These are phyloP conservation scores for Busseola fusca DNA, from an alignment of 2,888 invertebrate genomes.

Conservation along the genomic window DNA sequence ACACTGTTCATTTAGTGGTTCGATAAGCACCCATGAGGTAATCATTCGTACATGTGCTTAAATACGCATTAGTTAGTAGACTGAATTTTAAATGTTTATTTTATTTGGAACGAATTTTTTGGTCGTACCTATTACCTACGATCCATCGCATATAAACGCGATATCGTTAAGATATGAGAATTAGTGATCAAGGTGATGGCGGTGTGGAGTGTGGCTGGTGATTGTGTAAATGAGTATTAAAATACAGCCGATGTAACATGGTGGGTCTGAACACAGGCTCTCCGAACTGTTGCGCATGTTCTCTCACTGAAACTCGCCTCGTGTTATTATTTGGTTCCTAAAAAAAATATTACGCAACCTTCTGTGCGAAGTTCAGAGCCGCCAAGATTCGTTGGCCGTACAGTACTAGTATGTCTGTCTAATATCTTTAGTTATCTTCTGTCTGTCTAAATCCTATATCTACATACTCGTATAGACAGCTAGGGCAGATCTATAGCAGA, in stretches of 20 bases:
- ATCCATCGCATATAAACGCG: not conserved
- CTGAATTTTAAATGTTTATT: not conserved
- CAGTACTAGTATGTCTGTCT: not conserved
- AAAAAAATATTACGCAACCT: too few species aligned
- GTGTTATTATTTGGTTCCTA: too few species aligned
- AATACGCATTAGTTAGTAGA: not conserved
- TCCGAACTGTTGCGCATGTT: too few species aligned
- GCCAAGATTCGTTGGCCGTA: too few species aligned
- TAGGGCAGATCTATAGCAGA: too few species aligned
- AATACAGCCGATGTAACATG: too few species aligned
- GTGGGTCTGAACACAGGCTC: too few species aligned
- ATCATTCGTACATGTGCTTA: conserved; percentile 3
- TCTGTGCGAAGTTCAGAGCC: too few species aligned
- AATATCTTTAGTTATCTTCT: not conserved
- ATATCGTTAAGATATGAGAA: not conserved
- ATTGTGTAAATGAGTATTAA: not conserved
- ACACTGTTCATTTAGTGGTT: not conserved
- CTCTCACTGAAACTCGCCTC: too few species aligned
- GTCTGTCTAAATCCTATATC: not conserved
- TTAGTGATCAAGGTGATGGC: not conserved
- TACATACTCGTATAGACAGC: not conserved
- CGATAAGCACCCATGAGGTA: conserved; percentile 2
- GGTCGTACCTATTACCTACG: not conserved
- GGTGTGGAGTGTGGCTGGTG: not conserved
- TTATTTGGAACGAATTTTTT: not conserved